A percentile compares a stretch with the other conserved stretches of the same genome.
Evolutionary conservation across 2,797 vertebrate species (phyloP).

Genomic region (Dermochelys coriacea): DNA sequence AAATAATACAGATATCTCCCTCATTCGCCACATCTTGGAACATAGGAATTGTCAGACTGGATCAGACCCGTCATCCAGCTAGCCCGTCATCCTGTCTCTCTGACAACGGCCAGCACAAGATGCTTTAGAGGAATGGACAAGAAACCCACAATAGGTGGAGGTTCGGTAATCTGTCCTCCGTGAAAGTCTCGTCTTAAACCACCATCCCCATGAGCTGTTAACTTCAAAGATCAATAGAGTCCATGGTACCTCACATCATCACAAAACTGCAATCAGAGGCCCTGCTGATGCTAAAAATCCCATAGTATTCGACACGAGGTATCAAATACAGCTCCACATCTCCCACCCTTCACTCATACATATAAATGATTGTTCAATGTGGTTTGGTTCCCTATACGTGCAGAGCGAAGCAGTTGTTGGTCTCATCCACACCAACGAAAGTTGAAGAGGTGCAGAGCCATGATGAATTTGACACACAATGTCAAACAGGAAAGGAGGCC

Average conservation of each 20-base stretch:
- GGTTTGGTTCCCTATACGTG: background rate
- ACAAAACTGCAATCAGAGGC: background rate
- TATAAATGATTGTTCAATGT: background rate
- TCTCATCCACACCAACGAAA: background rate
- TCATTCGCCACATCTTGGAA: background rate
- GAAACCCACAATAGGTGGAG: background rate
- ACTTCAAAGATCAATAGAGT: background rate
- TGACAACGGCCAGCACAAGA: background rate
- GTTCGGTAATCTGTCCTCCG: background rate
- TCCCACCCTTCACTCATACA: too few relatives aligned
- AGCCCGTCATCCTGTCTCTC: background rate
- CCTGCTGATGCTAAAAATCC: background rate
- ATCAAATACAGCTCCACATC: background rate
- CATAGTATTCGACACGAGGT: background rate
- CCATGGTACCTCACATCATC: background rate
- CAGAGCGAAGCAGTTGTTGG: background rate
- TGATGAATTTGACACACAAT: background rate
- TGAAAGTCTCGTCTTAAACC: background rate
- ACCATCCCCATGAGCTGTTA: background rate
- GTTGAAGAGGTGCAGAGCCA: background rate
- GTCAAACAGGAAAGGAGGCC: background rate
- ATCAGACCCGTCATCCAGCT: background rate
- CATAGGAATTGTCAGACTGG: background rate
- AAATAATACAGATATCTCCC: background rate
- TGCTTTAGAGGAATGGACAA: background rate